Base-by-base conservation (phyloP, 2,888 invertebrate genomes). In the Netelia fuscicornis region DNA sequence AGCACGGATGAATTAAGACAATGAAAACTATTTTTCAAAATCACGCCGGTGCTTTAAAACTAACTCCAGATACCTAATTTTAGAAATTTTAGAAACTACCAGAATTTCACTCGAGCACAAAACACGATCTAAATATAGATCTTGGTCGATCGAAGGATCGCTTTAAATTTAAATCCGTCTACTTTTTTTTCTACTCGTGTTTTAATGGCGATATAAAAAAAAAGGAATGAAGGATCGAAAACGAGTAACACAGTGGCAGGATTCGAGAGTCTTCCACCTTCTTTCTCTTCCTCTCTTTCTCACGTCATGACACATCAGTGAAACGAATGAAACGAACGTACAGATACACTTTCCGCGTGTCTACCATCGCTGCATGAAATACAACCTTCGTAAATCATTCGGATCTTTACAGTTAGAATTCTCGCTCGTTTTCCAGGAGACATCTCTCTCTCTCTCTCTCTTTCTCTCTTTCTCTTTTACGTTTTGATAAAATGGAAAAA, bases 401-500 rank as follows among this genome's bases (percentile, higher is more conserved):
- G 77, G 67, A 72, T 77, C 68, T 68, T 74, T 77, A 84, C 84
- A 77, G 77, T 81, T 77, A 78, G 77, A 77, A 74, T 30, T 54
- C 76, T 80, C 60, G 60, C 9, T 78, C 52, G 71, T 44, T 42
- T 54, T 56, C n/a, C 30, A 56, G 5, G n/a, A 17, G n/a, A 10
- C 56, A n/a, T 62, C 20, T 68, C 48, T 58, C 42, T 42, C 48
- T 60, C 74, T 30, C 62, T 74, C 17, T 42, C 56, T 72, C 48
- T 60, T 2, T 30, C 60, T 74, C 17, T 42, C 56, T 72, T 17
- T 17, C 17, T 17, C 17, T 17, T 17, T 17, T 17, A 17, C 25
- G 25, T 25, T 25, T 25, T 52, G 23, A 64, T 58, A 82, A 71
- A 76, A 56, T 68, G 13, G 13, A 67, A 48, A 68, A 30, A 11